Percentiles rank a stretch among this genome's conserved stretches.
These are phyloP conservation scores for Galago senegalensis DNA, from an alignment of 2,797 vertebrate genomes.

Conservation along the genomic window DNA sequence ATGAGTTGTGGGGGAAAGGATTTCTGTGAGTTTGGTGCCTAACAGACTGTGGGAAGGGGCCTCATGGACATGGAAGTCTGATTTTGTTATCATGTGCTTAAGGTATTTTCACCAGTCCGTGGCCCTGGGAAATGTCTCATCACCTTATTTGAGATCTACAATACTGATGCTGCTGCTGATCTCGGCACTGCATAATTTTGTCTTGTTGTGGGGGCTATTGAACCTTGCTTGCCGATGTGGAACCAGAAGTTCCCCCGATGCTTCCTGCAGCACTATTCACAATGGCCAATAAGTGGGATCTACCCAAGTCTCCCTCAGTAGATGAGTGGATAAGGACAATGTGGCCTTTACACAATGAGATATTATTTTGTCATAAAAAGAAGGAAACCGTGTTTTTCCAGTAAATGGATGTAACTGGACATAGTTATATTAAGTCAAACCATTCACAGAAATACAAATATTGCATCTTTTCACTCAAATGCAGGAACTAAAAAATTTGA, in stretches of 20 bases:
- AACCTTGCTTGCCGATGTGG: not conserved
- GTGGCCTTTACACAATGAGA: not conserved
- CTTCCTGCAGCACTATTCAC: not conserved
- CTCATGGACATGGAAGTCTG: not conserved
- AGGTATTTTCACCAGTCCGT: no score
- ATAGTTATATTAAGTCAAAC: not conserved
- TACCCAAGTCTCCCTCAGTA: not conserved
- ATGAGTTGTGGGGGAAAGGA: not conserved
- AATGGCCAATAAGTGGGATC: not conserved
- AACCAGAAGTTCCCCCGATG: not conserved
- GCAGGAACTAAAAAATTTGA: not conserved
- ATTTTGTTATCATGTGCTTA: not conserved
- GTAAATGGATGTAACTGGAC: not conserved
- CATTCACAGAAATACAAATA: not conserved
- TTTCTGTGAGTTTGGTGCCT: no score
- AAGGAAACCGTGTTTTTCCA: not conserved
- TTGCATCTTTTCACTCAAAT: not conserved
- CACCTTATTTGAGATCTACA: no score
- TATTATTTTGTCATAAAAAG: not conserved
- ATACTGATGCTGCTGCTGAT: no score
- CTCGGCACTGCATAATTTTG: no score
- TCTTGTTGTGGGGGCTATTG: not conserved
- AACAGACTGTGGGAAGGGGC: not conserved
- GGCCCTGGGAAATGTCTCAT: no score
- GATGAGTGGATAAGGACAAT: not conserved